These are phyloP conservation scores for Tragelaphus imberbis DNA, from an alignment of 2,113 vertebrate genomes.

Conservation along the genomic window DNA sequence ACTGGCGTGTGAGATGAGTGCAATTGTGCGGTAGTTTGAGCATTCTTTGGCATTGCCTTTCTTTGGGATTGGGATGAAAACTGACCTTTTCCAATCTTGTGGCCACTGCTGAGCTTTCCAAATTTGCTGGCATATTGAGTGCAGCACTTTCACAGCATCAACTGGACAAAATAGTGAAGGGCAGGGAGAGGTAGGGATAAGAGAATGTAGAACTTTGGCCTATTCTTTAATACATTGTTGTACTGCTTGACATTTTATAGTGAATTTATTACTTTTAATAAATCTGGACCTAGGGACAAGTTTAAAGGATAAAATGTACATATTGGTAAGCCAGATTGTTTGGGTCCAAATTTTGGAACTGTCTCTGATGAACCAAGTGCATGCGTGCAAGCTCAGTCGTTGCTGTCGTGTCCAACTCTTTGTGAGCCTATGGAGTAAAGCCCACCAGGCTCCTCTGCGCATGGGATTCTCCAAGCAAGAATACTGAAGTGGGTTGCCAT, in stretches of 20 bases:
- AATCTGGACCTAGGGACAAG: background rate
- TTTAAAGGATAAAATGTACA: background rate
- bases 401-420: background rate
- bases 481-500: background rate
- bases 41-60: too few species aligned
- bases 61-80: too few species aligned
- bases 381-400: rapidly evolving
- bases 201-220: background rate
- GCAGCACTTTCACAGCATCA: too few species aligned
- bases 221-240: background rate
- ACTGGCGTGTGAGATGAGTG: too few species aligned
- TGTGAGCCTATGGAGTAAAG: background rate
- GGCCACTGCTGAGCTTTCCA: too few species aligned
- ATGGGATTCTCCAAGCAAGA: background rate
- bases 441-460: background rate
- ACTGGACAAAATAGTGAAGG: background rate
- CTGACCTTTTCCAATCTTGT: too few species aligned
- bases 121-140: too few species aligned
- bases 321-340: background rate
- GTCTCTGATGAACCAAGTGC: background rate
- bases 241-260: background rate
- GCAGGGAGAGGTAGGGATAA: background rate
- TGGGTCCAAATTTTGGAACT: background rate
- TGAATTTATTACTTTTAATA: background rate
- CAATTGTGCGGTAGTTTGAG: too few species aligned